A percentile compares a stretch with the other conserved stretches of the same genome.
These are phyloP conservation scores for Acanthacorydalis orientalis DNA, from an alignment of 2,888 invertebrate species.

Conservation along the genomic window DNA sequence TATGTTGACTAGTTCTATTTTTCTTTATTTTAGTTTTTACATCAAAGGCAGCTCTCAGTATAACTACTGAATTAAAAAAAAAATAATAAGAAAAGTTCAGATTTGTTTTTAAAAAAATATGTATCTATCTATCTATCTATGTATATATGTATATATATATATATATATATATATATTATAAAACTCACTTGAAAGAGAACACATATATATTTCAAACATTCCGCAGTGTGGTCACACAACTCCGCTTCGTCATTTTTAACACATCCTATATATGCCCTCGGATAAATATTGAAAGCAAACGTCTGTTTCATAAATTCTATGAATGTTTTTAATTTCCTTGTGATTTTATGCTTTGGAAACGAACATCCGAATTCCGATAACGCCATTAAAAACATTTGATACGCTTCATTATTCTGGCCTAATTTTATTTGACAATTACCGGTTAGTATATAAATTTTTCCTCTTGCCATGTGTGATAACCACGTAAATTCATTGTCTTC, in stretches of 20 bases:
- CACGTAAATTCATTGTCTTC: constrained; percentile 19
- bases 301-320: constrained; percentile 18
- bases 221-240: constrained; percentile 27
- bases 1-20: too few relatives aligned
- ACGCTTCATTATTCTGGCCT: constrained; percentile 24
- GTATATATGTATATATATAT: too few relatives aligned
- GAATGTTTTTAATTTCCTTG: constrained; percentile 15
- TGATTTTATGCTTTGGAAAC: constrained; percentile 21
- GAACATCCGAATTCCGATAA: constrained; percentile 23
- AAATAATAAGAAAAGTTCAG: too few relatives aligned
- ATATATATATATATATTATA: too few relatives aligned
- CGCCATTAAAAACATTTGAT: constrained; percentile 20
- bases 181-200: constrained; percentile 23
- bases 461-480: constrained; percentile 23
- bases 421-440: constrained; percentile 25
- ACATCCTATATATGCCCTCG: constrained; percentile 14
- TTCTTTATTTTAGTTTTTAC: too few relatives aligned
- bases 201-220: constrained; percentile 26
- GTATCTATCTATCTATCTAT: too few relatives aligned
- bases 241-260: constrained; percentile 22
- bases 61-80: too few relatives aligned
- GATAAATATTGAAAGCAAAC: constrained; percentile 19
- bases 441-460: constrained; percentile 26
- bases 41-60: too few relatives aligned
- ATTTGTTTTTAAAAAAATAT: too few relatives aligned